These are phyloP conservation scores for Gallinago stenura DNA, from an alignment of 2,797 vertebrate genomes.

Conservation along the genomic window DNA sequence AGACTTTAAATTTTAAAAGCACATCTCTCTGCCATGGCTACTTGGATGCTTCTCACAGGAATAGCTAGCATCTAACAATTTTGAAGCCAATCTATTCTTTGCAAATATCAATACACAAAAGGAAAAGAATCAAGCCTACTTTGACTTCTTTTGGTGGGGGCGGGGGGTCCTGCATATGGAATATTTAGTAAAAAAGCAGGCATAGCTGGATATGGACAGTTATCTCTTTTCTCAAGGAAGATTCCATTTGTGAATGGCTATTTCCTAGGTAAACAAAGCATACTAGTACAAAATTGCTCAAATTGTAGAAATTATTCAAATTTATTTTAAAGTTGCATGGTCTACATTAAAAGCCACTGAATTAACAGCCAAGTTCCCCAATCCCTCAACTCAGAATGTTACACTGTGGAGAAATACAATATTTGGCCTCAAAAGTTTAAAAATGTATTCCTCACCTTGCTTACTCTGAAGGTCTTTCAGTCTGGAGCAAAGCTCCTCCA, in stretches of 20 bases:
- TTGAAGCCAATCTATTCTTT: neutral
- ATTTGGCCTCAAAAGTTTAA: neutral
- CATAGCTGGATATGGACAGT: neutral
- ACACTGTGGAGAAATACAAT: neutral
- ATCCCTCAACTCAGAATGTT: neutral
- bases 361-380: neutral
- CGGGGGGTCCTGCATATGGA: neutral
- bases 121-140: neutral
- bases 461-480: conserved; percentile 98
- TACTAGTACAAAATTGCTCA: neutral
- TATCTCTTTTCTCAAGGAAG: neutral
- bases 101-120: neutral
- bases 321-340: neutral
- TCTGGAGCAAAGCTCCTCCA: conserved; percentile 99
- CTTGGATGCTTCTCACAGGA: neutral
- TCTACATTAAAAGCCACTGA: neutral
- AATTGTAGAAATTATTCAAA: neutral
- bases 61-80: neutral
- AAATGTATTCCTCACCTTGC: conserved; percentile 85
- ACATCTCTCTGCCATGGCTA: neutral
- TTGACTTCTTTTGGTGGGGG: neutral
- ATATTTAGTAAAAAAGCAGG: neutral
- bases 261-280: neutral
- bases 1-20: neutral
- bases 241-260: neutral